These are phyloP conservation scores for Zeugodacus cucurbitae DNA, from an alignment of 1,140 invertebrate species.

Conservation along the genomic window DNA sequence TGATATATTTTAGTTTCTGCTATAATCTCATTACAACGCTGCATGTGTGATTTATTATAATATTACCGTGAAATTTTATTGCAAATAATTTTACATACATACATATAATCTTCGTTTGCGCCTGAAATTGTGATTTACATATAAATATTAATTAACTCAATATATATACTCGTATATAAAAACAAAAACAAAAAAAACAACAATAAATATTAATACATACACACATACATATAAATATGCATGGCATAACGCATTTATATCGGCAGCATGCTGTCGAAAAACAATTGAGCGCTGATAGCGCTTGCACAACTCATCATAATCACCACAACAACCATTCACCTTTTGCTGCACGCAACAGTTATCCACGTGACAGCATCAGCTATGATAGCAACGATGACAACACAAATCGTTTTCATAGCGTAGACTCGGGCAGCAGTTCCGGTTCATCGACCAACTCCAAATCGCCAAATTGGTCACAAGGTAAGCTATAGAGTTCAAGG, in stretches of 20 bases:
- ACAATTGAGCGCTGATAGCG: slow-evolving; percentile 57
- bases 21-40: background rate
- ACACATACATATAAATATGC: slow-evolving; percentile 51
- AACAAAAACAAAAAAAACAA: too few relatives aligned
- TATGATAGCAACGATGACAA: slow-evolving; percentile 44
- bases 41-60: background rate
- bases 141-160: background rate
- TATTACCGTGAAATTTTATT: background rate
- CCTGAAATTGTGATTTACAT: background rate
- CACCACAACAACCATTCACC: slow-evolving; percentile 26
- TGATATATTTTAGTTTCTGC: background rate
- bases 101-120: background rate
- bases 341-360: slow-evolving; percentile 43
- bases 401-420: slow-evolving; percentile 52
- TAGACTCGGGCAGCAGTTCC: slow-evolving; percentile 51
- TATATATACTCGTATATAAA: slow-evolving; percentile 16
- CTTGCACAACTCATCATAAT: background rate
- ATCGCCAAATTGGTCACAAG: slow-evolving; percentile 53
- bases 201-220: background rate
- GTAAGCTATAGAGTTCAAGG: slow-evolving; percentile 37
- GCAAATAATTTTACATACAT: background rate
- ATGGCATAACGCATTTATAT: slow-evolving; percentile 64
- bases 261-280: slow-evolving; percentile 65
- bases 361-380: slow-evolving; percentile 49
- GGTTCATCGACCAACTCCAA: slow-evolving; percentile 57